phyloP scores from a whole-genome alignment of 2,888 invertebrate genomes.

The Leptothorax acervorum region DNA sequence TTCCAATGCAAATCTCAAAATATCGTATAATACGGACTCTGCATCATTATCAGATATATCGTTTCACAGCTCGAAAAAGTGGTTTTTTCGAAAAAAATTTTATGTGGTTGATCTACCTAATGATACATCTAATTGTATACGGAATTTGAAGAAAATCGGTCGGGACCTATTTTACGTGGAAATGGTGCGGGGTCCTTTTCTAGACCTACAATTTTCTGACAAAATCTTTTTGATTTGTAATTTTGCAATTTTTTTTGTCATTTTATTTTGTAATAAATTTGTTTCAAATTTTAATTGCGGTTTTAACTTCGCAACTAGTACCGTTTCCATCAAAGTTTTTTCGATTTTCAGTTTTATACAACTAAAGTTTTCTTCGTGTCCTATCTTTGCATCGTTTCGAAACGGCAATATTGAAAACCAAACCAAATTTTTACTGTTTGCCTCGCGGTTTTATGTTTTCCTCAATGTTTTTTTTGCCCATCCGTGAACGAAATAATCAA shows the following conservation, averaged over 20 bases:
- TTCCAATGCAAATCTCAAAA: no score
- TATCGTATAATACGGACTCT: no score
- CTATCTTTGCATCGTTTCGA: conserved; percentile 10
- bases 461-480: conserved; percentile 23
- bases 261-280: not conserved
- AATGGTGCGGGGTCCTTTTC: not conserved
- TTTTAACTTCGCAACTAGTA: not conserved
- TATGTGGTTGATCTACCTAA: no score
- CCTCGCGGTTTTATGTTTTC: not conserved
- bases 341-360: conserved; percentile 15
- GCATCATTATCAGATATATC: no score
- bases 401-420: conserved; percentile 31
- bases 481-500: conserved; percentile 37
- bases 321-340: not conserved
- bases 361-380: not conserved
- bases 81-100: no score
- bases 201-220: not conserved
- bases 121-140: no score
- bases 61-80: no score
- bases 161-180: no score
- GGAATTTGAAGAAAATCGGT: no score
- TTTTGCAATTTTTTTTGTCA: not conserved
- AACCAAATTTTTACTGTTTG: not conserved
- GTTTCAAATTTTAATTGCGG: not conserved
- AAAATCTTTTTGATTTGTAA: not conserved